Percentiles rank a stretch among this genome's conserved stretches.
Conservation (phyloP, 2,888 invertebrate species). For the Shargacucullia verbasci region DNA sequence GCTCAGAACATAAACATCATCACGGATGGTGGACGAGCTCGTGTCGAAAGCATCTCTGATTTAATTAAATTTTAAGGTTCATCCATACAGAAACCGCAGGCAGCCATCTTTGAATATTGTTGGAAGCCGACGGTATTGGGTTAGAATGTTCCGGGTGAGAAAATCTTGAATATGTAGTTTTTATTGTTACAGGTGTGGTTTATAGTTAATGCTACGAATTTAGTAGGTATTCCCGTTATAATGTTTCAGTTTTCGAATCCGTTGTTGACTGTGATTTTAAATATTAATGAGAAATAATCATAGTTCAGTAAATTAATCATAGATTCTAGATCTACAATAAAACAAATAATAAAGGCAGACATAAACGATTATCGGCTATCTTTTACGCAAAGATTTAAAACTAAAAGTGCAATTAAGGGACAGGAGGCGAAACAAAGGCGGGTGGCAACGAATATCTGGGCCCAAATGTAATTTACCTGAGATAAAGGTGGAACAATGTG, state of each 20-base stretch:
- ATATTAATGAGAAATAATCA: too few relatives aligned
- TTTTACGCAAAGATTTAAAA: constrained; percentile 55
- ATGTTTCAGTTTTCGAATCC: too few relatives aligned
- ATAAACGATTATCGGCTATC: constrained; percentile 31
- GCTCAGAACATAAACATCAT: constrained; percentile 39
- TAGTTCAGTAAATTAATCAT: background rate
- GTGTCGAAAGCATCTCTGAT: constrained; percentile 45
- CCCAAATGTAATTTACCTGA: constrained; percentile 73
- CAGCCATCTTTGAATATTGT: constrained; percentile 53
- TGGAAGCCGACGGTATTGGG: constrained; percentile 31
- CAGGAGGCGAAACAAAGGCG: constrained; percentile 55
- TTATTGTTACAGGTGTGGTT: constrained; percentile 5
- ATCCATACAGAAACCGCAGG: constrained; percentile 58
- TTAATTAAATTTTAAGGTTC: constrained; percentile 65
- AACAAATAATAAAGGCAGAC: background rate
- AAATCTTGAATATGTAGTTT: constrained; percentile 15
- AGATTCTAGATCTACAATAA: background rate
- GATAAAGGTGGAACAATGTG: constrained; percentile 76
- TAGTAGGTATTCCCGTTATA: too few relatives aligned
- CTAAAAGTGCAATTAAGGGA: constrained; percentile 60
- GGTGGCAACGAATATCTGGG: constrained; percentile 56
- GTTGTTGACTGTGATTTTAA: too few relatives aligned
- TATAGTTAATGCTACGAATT: background rate
- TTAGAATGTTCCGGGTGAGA: constrained; percentile 18
- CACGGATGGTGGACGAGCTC: constrained; percentile 17